Evolutionary conservation across 2,888 invertebrate species (phyloP).

Genomic region (Eupithecia dodoneata): DNA sequence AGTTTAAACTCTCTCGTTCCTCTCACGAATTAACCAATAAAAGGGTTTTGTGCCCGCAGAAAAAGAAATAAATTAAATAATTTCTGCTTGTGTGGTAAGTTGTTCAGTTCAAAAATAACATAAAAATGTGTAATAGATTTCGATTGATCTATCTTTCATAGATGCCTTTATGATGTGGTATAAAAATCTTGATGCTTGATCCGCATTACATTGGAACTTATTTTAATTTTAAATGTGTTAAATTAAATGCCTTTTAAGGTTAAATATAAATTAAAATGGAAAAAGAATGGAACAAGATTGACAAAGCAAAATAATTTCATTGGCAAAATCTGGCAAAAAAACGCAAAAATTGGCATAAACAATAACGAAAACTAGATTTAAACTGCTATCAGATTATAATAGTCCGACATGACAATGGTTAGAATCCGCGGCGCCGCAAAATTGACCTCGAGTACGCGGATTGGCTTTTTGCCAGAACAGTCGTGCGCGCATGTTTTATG

Average conservation of each 20-base stretch:
- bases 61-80: no score
- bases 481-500: conserved; percentile 63
- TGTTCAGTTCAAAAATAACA: not conserved
- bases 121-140: not conserved
- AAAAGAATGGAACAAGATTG: not conserved
- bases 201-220: not conserved
- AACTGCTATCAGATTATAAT: conserved; percentile 47
- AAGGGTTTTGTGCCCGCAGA: no score
- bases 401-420: conserved; percentile 73
- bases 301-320: not conserved
- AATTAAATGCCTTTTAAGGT: not conserved
- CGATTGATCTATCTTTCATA: no score
- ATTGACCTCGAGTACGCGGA: conserved; percentile 65
- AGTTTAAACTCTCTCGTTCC: not conserved
- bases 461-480: conserved; percentile 70
- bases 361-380: conserved; percentile 27
- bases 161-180: no score
- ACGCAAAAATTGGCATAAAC: not conserved
- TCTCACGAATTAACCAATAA: no score
- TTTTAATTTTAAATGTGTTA: not conserved
- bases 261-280: not conserved
- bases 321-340: not conserved
- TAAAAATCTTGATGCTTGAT: not conserved
- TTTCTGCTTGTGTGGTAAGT: not conserved
- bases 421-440: conserved; percentile 72